Percentiles rank a stretch among this genome's conserved stretches.
These are phyloP conservation scores for Hemicordylus capensis DNA, from an alignment of 2,113 vertebrate species.

Conservation along the genomic window DNA sequence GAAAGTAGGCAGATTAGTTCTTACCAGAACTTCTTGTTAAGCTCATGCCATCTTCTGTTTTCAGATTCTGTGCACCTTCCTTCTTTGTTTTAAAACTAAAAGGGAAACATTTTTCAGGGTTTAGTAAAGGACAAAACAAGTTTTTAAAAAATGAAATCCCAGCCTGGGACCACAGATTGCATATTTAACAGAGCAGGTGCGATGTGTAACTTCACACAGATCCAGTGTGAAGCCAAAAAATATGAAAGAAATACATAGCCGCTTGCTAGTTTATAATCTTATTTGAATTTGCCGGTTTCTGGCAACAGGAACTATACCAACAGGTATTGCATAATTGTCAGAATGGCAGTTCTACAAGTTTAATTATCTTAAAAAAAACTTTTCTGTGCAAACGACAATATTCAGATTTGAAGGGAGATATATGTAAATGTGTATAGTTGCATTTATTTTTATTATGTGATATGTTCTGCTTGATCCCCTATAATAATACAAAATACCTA, in stretches of 20 bases:
- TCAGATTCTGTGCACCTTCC: not conserved
- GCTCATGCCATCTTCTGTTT: not conserved
- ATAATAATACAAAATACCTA: constrained; percentile 49
- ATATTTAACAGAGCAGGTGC: constrained; percentile 31
- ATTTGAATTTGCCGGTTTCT: constrained; percentile 26
- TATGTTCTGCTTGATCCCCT: constrained; percentile 32
- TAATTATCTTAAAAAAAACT: constrained; percentile 14
- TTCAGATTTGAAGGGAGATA: not conserved
- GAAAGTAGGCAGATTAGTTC: too few relatives aligned
- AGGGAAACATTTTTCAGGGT: constrained; percentile 38
- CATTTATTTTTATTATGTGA: constrained; percentile 32
- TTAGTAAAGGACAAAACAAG: constrained; percentile 21
- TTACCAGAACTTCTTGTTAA: too few relatives aligned
- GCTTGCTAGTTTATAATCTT: constrained; percentile 48
- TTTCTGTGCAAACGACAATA: constrained; percentile 46
- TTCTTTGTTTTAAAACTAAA: constrained; percentile 18
- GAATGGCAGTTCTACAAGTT: constrained; percentile 37
- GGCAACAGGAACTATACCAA: constrained; percentile 20
- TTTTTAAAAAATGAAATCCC: too few relatives aligned
- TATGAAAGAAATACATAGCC: constrained; percentile 28
- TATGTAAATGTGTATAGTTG: constrained; percentile 16
- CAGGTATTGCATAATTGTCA: constrained; percentile 41
- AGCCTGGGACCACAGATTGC: constrained; percentile 20
- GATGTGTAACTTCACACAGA: constrained; percentile 25
- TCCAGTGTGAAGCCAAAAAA: constrained; percentile 37